Conservation (phyloP, 2,888 invertebrate species). For the Ophion ventricosus region DNA sequence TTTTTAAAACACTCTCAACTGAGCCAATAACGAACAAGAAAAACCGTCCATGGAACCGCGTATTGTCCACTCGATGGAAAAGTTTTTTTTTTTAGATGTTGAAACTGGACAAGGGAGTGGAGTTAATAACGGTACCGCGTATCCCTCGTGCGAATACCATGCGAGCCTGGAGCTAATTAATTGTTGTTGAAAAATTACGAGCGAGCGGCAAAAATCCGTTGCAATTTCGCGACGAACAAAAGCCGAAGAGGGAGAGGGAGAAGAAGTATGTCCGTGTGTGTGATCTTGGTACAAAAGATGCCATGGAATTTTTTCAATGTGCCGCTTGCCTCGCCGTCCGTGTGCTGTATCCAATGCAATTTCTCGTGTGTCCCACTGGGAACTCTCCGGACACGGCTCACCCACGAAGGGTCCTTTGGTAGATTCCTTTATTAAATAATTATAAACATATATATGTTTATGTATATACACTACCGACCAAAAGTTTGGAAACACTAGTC, state of each 20-base stretch:
- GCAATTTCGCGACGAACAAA: conserved; percentile 57
- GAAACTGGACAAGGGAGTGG: conserved; percentile 15
- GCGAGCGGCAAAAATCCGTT: conserved; percentile 46
- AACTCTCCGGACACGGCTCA: conserved; percentile 36
- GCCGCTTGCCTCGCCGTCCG: conserved; percentile 37
- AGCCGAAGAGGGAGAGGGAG: neutral
- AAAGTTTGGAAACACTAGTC: too few species aligned
- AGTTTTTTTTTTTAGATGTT: conserved; percentile 25
- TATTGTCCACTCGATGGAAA: conserved; percentile 26
- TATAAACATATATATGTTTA: neutral
- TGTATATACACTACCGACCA: too few species aligned
- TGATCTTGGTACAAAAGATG: conserved; percentile 44
- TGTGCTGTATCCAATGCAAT: conserved; percentile 26
- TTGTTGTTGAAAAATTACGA: conserved; percentile 68
- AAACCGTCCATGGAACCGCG: neutral
- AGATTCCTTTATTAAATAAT: conserved; percentile 15
- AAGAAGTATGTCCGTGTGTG: neutral
- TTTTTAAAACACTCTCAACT: neutral
- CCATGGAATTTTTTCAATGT: conserved; percentile 64
- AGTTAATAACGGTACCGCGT: conserved; percentile 56
- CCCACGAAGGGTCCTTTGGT: conserved; percentile 25
- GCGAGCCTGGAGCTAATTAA: conserved; percentile 72
- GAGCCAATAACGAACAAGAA: neutral
- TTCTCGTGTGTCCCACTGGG: conserved; percentile 21
- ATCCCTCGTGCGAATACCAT: conserved; percentile 66